phyloP scores from a whole-genome alignment of 2,888 invertebrate genomes.

The Thalpophila matura region DNA sequence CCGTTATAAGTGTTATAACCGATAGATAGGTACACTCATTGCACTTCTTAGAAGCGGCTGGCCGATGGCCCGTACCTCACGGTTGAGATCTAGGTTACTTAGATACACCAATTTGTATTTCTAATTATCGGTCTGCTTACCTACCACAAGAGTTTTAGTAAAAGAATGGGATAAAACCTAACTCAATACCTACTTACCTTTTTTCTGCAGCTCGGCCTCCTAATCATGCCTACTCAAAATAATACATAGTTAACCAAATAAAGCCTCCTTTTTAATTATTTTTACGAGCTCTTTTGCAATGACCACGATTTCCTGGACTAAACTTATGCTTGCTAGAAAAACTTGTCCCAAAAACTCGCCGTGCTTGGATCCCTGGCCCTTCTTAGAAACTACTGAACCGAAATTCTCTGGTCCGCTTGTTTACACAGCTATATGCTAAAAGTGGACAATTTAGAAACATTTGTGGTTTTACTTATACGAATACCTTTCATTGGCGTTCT shows the following conservation, averaged over 20 bases:
- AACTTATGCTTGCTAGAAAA: conserved; percentile 50
- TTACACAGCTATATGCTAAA: conserved; percentile 67
- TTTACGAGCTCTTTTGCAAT: background rate
- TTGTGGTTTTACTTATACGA: too few relatives aligned
- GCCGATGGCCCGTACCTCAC: conserved; percentile 47
- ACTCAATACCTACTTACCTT: too few relatives aligned
- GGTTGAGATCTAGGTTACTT: conserved; percentile 64
- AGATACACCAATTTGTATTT: conserved; percentile 45
- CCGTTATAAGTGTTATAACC: conserved; percentile 89
- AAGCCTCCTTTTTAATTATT: background rate
- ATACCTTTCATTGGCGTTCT: too few relatives aligned
- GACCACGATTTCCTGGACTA: conserved; percentile 1
- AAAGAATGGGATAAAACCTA: too few relatives aligned
- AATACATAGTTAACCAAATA: background rate
- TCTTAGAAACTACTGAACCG: conserved; percentile 87
- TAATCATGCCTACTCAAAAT: background rate
- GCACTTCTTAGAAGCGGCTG: conserved; percentile 53
- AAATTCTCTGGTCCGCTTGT: conserved; percentile 75
- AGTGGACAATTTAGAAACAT: conserved; percentile 63
- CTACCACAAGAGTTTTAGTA: background rate
- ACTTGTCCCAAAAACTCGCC: conserved; percentile 58
- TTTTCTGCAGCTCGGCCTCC: background rate
- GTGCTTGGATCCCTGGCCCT: conserved; percentile 72
- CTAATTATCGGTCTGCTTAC: conserved; percentile 10
- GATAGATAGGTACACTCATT: conserved; percentile 72